These are phyloP conservation scores for Microdon myrmicae DNA, from an alignment of 2,888 invertebrate species.

Conservation along the genomic window DNA sequence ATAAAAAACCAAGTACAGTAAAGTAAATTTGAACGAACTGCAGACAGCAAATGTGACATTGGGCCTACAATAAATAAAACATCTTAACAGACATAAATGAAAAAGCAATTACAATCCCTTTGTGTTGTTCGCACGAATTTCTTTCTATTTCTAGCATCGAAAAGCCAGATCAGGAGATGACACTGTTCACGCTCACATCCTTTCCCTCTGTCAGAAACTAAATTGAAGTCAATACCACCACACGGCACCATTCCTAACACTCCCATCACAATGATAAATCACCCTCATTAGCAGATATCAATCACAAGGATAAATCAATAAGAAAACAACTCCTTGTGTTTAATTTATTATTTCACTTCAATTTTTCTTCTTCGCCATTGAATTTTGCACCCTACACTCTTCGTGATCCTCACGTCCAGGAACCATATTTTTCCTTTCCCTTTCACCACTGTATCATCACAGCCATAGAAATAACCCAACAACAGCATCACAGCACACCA, in stretches of 20 bases:
- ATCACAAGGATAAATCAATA: conserved; percentile 52
- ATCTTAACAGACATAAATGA: too few species aligned
- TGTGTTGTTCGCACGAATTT: too few species aligned
- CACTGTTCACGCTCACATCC: conserved; percentile 17
- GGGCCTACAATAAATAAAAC: too few species aligned
- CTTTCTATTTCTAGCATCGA: too few species aligned
- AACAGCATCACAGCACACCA: background rate
- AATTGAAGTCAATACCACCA: conserved; percentile 32
- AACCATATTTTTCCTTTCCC: conserved; percentile 31
- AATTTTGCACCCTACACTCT: conserved; percentile 45
- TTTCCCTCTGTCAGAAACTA: conserved; percentile 26
- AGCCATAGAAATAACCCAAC: background rate
- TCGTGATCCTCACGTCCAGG: conserved; percentile 41
- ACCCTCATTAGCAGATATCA: conserved; percentile 53
- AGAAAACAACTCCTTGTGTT: conserved; percentile 50
- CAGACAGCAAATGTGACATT: too few species aligned
- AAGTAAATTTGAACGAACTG: too few species aligned
- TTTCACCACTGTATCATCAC: background rate
- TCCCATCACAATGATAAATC: conserved; percentile 38
- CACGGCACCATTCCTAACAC: conserved; percentile 10
- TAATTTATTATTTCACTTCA: conserved; percentile 51
- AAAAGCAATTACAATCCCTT: too few species aligned
- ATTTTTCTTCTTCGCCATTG: conserved; percentile 43
- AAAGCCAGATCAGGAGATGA: conserved; percentile 40
- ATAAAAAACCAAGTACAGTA: too few species aligned